These are phyloP conservation scores for Calameuta pallipes DNA, from an alignment of 2,888 invertebrate genomes.

Conservation along the genomic window DNA sequence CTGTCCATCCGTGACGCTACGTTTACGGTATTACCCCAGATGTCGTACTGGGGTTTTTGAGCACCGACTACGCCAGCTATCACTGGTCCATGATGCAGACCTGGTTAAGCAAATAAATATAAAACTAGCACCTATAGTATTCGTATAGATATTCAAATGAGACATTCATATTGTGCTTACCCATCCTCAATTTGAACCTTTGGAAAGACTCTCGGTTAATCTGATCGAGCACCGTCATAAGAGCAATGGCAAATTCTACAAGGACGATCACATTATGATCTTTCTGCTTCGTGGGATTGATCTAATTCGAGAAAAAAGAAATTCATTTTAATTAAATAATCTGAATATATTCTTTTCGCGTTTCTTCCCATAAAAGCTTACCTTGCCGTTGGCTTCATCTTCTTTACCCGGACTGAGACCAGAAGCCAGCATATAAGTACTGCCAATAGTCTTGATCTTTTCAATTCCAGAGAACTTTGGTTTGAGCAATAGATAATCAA, in stretches of 20 bases:
- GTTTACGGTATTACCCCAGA: constrained; percentile 99
- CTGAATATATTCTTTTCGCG: constrained; percentile 18
- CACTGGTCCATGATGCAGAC: constrained; percentile 89
- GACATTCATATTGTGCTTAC: constrained; percentile 67
- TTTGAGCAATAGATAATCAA: constrained; percentile 93
- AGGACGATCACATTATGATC: constrained; percentile 89
- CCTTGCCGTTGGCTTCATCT: constrained; percentile 72
- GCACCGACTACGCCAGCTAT: constrained; percentile 98
- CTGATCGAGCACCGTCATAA: constrained; percentile 93
- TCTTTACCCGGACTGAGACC: constrained; percentile 91
- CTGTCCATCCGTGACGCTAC: constrained; percentile 98
- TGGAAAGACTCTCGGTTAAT: constrained; percentile 98
- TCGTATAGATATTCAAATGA: background rate
- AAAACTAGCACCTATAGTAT: background rate
- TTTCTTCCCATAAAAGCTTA: constrained; percentile 60
- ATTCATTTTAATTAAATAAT: constrained; percentile 9
- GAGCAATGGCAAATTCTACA: constrained; percentile 93
- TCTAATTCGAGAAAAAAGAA: constrained; percentile 53
- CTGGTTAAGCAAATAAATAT: constrained; percentile 65
- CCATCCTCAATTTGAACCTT: constrained; percentile 93
- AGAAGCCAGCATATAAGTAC: constrained; percentile 98
- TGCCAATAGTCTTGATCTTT: constrained; percentile 98
- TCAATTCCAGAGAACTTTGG: constrained; percentile 96
- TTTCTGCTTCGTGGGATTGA: constrained; percentile 80
- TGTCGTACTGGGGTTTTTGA: constrained; percentile 98